Evolutionary conservation across 1,140 invertebrate genomes (phyloP), one percentile per base, ranked within the genome.

Genomic region (Drosophila watanabei): DNA sequence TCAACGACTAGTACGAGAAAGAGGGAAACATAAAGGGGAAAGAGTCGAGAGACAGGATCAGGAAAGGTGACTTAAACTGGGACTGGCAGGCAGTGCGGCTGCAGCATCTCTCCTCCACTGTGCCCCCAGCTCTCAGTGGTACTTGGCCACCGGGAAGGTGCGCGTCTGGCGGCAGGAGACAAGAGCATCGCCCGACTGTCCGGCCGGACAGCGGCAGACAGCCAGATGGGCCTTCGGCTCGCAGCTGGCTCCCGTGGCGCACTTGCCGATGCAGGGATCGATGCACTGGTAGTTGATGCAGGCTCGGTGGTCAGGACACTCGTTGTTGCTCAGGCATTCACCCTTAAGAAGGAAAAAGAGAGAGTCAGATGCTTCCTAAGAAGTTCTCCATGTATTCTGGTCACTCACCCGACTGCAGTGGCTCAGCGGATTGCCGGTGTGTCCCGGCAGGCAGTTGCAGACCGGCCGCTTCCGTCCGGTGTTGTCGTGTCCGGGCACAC

Each of bases 181-280:
- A 5, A 97, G 89, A 4, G 97, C 96, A 93, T 97, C 96, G 9
- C 97, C 97, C n/a, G 95, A 94, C 75, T 95, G 96, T 57, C 97
- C 98, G 37, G 95, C 94, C 0, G 96, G 96, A 87, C 97, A 98
- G 2, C 96, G 96, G 92, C 97, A 98, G 14, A 97, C 96, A 3
- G 97, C 97, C 49, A 97, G 95, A 90, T 98, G 97, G 60, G 77
- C 54, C 68, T 93, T 93, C 7, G 92, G 80, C 48, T 93, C 92
- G 35, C 92, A 93, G 37, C 76, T 89, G 75, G 92, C 92, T 4
- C 95, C 95, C 0, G 94, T 93, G 43, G 96, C 96, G 81, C 97
- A 98, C 81, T 97, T 96, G 57, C 96, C 96, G 16, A 95, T 95
- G 87, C 97, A 98, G 1, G 96, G 96, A 92, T 97, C 96, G 59